Evolutionary conservation across 2,113 vertebrate species (phyloP), one percentile per base, ranked within the genome.

Genomic region (Lampris incognitus): DNA sequence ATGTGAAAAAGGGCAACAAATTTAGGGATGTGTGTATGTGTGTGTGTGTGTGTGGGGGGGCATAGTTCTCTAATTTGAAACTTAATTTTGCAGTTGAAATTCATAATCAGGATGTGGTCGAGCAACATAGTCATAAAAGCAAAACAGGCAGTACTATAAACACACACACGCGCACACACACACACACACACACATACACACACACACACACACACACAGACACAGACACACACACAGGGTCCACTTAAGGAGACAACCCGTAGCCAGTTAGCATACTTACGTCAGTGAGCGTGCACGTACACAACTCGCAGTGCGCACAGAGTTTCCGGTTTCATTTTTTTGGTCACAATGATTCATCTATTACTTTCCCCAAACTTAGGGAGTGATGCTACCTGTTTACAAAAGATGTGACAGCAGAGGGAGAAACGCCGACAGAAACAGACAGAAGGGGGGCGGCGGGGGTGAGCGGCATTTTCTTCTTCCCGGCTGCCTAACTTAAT

Each of bases 321-420:
- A 24, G 24, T 24, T 24, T 24, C 24, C 24, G 24, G 24, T 24
- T 24, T 24, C 24, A 24, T 24, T 24, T 24, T 24, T 69, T 74
- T 58, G 66, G 11, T 41, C 9, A 42, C 24, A 44, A 72, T 50
- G 51, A 82, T 66, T 54, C 70, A 75, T 79, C 56, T 10, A 24
- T 24, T 24, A 24, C 24, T 37, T 68, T 71, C 40, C 48, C 44
- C 55, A 49, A 69, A 69, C 50, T 48, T 68, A 68, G 77, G 37
- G 38, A 57, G 66, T 52, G 72, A 67, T 61, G 70, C 38, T 70
- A 38, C 51, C 44, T 60, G 59, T 79, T 67, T 52, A 64, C 50
- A 54, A 56, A 24, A 72, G 46, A 63, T 5, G 70, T 36, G 66
- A 66, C 39, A 72, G 44, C n/a, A 7, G 63, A 41, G 55, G 50